A percentile compares a stretch with the other conserved stretches of the same genome.
Evolutionary conservation across 2,888 invertebrate genomes (phyloP).

Genomic region (Leptopilina syphax): DNA sequence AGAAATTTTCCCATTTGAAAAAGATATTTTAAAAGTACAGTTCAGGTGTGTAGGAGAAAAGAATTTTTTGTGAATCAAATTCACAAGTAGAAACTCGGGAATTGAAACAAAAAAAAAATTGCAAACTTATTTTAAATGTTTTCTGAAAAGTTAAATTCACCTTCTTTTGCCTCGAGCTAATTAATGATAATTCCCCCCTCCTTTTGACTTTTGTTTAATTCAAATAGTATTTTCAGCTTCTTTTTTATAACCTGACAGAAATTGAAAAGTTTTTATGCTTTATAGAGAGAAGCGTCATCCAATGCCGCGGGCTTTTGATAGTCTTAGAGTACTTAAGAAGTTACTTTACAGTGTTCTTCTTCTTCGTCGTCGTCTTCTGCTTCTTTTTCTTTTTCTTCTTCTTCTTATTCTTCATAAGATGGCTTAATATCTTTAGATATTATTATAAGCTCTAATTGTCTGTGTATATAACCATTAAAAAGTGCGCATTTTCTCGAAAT

Average conservation of each 20-base stretch:
- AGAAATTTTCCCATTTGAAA: neutral
- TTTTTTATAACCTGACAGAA: slow-evolving; percentile 17
- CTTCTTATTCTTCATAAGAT: neutral
- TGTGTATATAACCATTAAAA: slow-evolving; percentile 41
- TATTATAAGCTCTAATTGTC: slow-evolving; percentile 17
- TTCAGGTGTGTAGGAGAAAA: neutral
- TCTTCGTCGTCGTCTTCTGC: too few relatives aligned
- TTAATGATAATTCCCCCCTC: neutral
- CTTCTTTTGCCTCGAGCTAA: neutral
- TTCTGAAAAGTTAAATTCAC: neutral
- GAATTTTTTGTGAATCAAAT: neutral
- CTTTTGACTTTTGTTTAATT: neutral
- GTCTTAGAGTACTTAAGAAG: slow-evolving; percentile 16
- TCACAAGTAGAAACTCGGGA: too few relatives aligned
- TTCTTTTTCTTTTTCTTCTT: neutral
- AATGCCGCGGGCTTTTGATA: slow-evolving; percentile 22
- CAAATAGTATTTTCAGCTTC: neutral
- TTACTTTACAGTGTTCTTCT: slow-evolving; percentile 20
- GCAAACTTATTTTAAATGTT: neutral
- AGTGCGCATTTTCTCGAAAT: neutral
- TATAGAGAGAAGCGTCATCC: slow-evolving; percentile 2
- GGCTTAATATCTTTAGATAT: slow-evolving; percentile 16
- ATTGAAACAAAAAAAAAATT: too few relatives aligned
- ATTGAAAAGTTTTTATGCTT: slow-evolving; percentile 28
- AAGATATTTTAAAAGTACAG: neutral